Conservation (phyloP, 2,797 vertebrate genomes). For the Macropodus opercularis region DNA sequence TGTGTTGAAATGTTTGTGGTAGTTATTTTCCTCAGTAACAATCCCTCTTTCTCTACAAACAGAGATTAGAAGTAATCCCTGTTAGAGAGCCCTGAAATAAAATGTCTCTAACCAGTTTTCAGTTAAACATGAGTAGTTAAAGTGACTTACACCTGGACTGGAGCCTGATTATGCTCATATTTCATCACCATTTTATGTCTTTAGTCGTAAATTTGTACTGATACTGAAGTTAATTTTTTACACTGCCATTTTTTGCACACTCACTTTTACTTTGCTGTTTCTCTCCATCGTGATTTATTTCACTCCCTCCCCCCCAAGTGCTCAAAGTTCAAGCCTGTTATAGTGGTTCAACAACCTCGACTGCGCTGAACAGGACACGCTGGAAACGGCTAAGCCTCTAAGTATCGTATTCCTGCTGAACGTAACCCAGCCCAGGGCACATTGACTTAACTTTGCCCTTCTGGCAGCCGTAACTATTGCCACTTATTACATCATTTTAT, state of each 20-base stretch:
- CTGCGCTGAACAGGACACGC: background rate
- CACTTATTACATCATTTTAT: background rate
- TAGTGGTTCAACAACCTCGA: background rate
- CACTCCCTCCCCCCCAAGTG: background rate
- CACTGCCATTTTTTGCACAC: too few relatives aligned
- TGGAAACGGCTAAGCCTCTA: background rate
- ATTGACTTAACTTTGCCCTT: background rate
- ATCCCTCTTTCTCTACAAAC: constrained; percentile 8
- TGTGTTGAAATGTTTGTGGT: constrained; percentile 7
- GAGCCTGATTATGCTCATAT: background rate
- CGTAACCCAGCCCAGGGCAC: background rate
- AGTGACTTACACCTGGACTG: background rate
- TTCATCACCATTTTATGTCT: background rate
- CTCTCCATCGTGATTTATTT: background rate
- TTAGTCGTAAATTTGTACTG: background rate
- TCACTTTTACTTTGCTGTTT: background rate
- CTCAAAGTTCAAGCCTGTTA: constrained; percentile 14
- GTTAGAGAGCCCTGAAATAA: constrained; percentile 3
- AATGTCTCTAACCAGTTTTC: constrained; percentile 1
- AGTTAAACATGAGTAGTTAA: constrained; percentile 3
- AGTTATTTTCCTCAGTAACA: constrained; percentile 18
- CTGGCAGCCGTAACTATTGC: background rate
- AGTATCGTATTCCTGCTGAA: background rate
- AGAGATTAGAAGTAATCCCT: constrained; percentile 43
- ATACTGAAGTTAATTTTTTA: too few relatives aligned